phyloP scores from a whole-genome alignment of 2,888 invertebrate genomes.

The Drosophila algonquin region DNA sequence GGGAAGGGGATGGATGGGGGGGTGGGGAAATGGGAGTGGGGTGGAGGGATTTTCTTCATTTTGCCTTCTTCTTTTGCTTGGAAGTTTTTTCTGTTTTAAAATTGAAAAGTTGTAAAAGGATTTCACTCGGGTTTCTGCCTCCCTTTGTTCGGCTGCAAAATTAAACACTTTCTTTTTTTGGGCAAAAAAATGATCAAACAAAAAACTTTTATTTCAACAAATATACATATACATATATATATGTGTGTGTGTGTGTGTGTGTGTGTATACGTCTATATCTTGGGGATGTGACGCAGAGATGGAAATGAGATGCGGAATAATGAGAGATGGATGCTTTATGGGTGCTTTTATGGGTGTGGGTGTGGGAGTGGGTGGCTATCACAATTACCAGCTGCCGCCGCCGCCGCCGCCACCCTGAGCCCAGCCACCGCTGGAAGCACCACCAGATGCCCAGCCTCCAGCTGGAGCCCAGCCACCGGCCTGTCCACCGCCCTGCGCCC shows the following conservation, averaged over 20 bases:
- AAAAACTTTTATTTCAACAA: conserved; percentile 68
- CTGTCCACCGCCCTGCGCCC: conserved; percentile 34
- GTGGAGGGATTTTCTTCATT: conserved; percentile 7
- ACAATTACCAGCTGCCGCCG: conserved; percentile 63
- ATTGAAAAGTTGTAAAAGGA: conserved; percentile 69
- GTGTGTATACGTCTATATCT: background rate
- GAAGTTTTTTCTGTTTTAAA: conserved; percentile 54
- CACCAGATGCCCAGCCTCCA: conserved; percentile 48
- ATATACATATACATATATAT: background rate
- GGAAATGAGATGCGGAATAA: conserved; percentile 43
- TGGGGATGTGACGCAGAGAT: conserved; percentile 8
- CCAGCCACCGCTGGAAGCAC: conserved; percentile 32
- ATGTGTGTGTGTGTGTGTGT: too few species aligned
- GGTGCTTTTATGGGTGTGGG: conserved; percentile 1
- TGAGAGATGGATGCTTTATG: background rate
- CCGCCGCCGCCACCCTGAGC: conserved; percentile 29
- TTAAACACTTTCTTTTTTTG: conserved; percentile 54
- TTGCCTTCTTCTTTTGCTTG: conserved; percentile 4
- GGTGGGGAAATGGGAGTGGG: background rate
- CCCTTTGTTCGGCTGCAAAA: conserved; percentile 22
- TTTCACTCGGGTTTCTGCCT: conserved; percentile 39
- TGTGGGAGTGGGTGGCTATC: conserved; percentile 53
- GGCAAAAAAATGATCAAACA: conserved; percentile 56
- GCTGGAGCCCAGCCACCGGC: conserved; percentile 45
- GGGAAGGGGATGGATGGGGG: background rate